Percentiles rank a stretch among this genome's conserved stretches.
These are phyloP conservation scores for Sigmodon hispidus DNA, from an alignment of 2,113 vertebrate genomes.

Conservation along the genomic window DNA sequence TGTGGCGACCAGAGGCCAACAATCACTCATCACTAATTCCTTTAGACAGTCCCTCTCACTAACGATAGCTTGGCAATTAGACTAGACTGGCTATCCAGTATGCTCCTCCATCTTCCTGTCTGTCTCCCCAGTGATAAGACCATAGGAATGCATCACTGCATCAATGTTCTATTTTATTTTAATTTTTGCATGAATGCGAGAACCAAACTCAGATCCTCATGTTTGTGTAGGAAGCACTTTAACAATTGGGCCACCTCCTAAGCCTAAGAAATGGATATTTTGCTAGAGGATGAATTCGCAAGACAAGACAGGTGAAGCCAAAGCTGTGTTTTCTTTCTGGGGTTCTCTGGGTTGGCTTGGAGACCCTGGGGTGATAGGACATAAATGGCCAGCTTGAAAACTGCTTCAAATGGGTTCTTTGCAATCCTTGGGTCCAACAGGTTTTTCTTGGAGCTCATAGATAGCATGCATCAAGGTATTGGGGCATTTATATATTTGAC, in stretches of 20 bases:
- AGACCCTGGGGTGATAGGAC: not conserved
- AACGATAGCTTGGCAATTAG: not conserved
- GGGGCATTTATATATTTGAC: not conserved
- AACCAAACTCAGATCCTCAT: not conserved
- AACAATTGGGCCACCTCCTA: not conserved
- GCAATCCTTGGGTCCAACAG: not conserved
- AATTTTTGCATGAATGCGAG: not conserved
- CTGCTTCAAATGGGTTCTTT: not conserved
- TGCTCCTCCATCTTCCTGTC: no score
- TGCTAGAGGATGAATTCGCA: not conserved
- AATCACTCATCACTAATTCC: not conserved
- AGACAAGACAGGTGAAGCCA: not conserved
- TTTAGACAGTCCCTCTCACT: not conserved
- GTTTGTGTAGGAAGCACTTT: not conserved
- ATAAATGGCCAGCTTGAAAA: not conserved
- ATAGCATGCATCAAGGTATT: no score
- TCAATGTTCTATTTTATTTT: not conserved
- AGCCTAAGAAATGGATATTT: not conserved
- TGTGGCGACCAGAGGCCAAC: not conserved
- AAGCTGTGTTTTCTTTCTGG: not conserved
- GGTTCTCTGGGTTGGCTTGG: not conserved
- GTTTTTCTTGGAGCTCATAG: not conserved
- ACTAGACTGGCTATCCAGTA: not conserved
- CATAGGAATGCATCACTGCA: not conserved
- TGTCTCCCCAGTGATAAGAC: not conserved